A percentile compares a stretch with the other conserved stretches of the same genome.
These are phyloP conservation scores for Limnothrissa miodon DNA, from an alignment of 2,113 vertebrate species.

Conservation along the genomic window DNA sequence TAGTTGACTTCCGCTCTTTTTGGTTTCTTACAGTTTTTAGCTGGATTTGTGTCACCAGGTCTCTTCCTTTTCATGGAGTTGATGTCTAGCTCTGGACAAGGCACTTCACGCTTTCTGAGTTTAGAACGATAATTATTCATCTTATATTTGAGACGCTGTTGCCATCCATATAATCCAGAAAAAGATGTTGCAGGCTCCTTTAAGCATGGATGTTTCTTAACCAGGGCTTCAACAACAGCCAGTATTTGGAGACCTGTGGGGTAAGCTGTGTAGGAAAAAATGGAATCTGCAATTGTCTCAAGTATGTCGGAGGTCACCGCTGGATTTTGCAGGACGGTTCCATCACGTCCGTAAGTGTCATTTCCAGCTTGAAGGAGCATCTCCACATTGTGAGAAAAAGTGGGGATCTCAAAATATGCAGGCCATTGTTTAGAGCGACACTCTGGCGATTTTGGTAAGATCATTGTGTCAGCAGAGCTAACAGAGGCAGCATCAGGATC, in stretches of 20 bases:
- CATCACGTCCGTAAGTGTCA: conserved; percentile 38
- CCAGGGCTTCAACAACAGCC: conserved; percentile 35
- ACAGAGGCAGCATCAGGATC: conserved; percentile 40
- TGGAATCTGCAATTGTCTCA: conserved; percentile 42
- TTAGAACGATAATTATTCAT: conserved; percentile 45
- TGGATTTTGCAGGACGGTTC: conserved; percentile 38
- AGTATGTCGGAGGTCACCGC: conserved; percentile 42
- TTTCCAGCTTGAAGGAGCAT: conserved; percentile 37
- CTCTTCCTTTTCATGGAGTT: conserved; percentile 52
- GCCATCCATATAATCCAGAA: conserved; percentile 44
- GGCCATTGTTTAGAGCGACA: conserved; percentile 31
- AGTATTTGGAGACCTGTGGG: conserved; percentile 34
- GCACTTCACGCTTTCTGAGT: conserved; percentile 37
- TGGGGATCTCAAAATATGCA: conserved; percentile 43
- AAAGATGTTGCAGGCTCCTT: conserved; percentile 36
- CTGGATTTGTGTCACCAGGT: conserved; percentile 42
- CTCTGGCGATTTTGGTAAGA: conserved; percentile 33
- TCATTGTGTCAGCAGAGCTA: conserved; percentile 36
- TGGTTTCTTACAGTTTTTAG: conserved; percentile 49
- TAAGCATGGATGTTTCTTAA: conserved; percentile 41
- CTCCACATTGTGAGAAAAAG: conserved; percentile 42
- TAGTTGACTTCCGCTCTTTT: conserved; percentile 52
- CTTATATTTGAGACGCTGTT: conserved; percentile 44
- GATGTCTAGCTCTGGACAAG: conserved; percentile 48
- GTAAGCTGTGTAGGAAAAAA: conserved; percentile 43